phyloP scores from a whole-genome alignment of 2,113 vertebrate species.

The Mustela lutreola region DNA sequence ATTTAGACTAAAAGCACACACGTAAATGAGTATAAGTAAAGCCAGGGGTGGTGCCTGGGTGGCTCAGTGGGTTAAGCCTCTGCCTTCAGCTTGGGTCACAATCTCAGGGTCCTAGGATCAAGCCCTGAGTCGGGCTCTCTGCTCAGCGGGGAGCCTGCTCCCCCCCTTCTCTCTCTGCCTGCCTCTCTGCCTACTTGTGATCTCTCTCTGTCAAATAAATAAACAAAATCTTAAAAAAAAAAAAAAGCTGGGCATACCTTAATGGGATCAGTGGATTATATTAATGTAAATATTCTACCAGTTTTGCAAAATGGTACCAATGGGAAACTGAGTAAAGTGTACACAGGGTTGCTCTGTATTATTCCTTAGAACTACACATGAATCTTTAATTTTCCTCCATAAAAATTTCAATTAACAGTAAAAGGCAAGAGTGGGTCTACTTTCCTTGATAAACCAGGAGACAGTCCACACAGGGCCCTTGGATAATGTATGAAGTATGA shows the following conservation, averaged over 20 bases:
- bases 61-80: too few relatives aligned
- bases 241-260: background rate
- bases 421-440: background rate
- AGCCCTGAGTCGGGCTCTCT: too few relatives aligned
- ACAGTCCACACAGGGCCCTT: background rate
- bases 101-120: too few relatives aligned
- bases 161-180: too few relatives aligned
- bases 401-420: constrained; percentile 32
- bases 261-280: background rate
- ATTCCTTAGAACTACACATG: constrained; percentile 6
- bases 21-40: background rate
- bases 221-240: too few relatives aligned
- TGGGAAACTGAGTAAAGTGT: background rate
- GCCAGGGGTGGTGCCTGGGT: background rate
- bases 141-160: too few relatives aligned
- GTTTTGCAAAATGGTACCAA: background rate
- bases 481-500: constrained; percentile 31
- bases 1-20: background rate
- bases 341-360: background rate
- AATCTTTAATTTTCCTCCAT: constrained; percentile 21
- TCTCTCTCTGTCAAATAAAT: too few relatives aligned
- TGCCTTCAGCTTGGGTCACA: too few relatives aligned
- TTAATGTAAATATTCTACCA: background rate
- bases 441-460: constrained; percentile 19
- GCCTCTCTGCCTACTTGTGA: too few relatives aligned